These are phyloP conservation scores for Pyrocoelia pectoralis DNA, from an alignment of 2,888 invertebrate species.

Conservation along the genomic window DNA sequence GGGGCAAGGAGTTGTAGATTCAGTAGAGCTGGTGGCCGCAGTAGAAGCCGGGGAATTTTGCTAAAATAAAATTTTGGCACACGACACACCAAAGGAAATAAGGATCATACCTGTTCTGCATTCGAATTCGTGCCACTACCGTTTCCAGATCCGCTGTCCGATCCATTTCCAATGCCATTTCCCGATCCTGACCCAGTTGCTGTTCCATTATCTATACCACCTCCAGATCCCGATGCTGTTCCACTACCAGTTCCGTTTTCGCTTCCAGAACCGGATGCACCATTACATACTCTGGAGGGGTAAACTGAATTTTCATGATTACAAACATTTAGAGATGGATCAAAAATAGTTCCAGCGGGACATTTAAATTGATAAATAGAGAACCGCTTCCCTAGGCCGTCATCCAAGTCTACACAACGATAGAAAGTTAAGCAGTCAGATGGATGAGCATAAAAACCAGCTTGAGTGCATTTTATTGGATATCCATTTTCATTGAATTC, in stretches of 20 bases:
- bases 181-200: not conserved
- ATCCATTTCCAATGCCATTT: not conserved
- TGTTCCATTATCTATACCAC: too few species aligned
- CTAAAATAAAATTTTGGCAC: not conserved
- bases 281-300: conserved; percentile 33
- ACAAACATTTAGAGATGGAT: conserved; percentile 71
- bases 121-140: too few species aligned
- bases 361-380: conserved; percentile 60
- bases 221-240: not conserved
- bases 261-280: not conserved
- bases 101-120: too few species aligned
- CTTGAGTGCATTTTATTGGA: conserved; percentile 42
- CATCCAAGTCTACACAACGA: conserved; percentile 48
- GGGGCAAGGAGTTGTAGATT: conserved; percentile 53
- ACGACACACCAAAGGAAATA: too few species aligned
- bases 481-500: not conserved
- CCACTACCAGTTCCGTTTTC: not conserved
- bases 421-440: conserved; percentile 53
- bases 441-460: conserved; percentile 51
- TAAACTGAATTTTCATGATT: conserved; percentile 58
- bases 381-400: conserved; percentile 34
- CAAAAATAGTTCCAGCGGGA: conserved; percentile 76
- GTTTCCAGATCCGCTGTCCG: not conserved
- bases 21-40: not conserved
- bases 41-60: not conserved